Percentiles rank a stretch among this genome's conserved stretches.
Evolutionary conservation across 1,140 invertebrate genomes (phyloP).

Genomic region (Medauroidea extradentata): DNA sequence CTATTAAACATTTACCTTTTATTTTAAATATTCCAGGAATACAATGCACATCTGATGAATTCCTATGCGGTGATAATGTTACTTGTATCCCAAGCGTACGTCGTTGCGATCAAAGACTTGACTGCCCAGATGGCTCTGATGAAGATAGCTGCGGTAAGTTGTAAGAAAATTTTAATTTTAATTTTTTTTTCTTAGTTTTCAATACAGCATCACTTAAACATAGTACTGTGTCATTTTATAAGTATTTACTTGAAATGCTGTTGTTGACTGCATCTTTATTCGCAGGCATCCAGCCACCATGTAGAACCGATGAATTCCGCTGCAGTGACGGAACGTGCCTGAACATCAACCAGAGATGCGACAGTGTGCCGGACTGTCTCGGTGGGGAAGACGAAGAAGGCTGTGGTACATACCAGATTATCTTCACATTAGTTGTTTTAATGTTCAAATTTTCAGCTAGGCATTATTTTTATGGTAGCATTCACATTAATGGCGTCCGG

Average conservation of each 20-base stretch:
- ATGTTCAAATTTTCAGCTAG: too few species aligned
- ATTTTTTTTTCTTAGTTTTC: not conserved
- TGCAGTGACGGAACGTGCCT: conserved; percentile 30
- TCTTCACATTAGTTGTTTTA: too few species aligned
- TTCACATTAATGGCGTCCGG: too few species aligned
- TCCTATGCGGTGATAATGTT: conserved; percentile 32
- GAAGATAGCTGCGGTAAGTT: conserved; percentile 41
- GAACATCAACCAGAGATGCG: conserved; percentile 28
- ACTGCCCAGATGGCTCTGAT: conserved; percentile 45
- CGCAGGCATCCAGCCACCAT: conserved; percentile 1
- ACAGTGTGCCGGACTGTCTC: conserved; percentile 36
- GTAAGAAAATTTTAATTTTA: not conserved
- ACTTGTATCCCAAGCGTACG: conserved; percentile 40
- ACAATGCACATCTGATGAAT: conserved; percentile 24
- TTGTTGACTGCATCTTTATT: not conserved
- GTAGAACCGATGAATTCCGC: conserved; percentile 22
- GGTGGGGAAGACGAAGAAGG: conserved; percentile 38
- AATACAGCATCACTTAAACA: too few species aligned
- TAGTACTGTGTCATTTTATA: too few species aligned
- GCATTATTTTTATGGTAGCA: too few species aligned
- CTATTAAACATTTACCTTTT: too few species aligned
- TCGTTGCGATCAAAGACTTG: conserved; percentile 38
- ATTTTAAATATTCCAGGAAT: not conserved
- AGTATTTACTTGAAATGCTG: not conserved
- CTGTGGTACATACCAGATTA: conserved; percentile 32